These are phyloP conservation scores for Papilio glaucus DNA, from an alignment of 1,140 invertebrate genomes.

Conservation along the genomic window DNA sequence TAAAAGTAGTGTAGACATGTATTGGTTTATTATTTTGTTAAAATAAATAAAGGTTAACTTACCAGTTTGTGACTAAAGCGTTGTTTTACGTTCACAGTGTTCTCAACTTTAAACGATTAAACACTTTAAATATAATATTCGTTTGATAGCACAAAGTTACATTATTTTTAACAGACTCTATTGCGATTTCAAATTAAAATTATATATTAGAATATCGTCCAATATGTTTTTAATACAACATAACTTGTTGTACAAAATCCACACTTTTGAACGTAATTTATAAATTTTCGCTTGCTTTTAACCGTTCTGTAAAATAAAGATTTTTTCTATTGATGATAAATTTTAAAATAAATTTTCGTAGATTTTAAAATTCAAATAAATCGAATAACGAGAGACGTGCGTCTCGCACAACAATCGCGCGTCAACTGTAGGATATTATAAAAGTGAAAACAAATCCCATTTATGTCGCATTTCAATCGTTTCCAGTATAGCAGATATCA, in stretches of 20 bases:
- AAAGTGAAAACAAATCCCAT: conserved; percentile 1
- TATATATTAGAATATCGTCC: too few relatives aligned
- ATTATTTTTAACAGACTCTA: too few relatives aligned
- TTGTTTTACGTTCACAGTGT: too few relatives aligned
- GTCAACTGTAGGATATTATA: neutral
- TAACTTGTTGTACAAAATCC: neutral
- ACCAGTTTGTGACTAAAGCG: neutral
- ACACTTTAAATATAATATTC: too few relatives aligned
- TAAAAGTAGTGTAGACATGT: too few relatives aligned
- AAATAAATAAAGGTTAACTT: neutral
- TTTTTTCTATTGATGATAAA: neutral
- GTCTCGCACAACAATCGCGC: neutral
- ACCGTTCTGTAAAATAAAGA: neutral
- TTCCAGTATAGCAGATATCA: neutral
- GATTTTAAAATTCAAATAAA: neutral
- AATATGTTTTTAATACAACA: too few relatives aligned
- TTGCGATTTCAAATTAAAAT: too few relatives aligned
- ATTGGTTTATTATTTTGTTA: too few relatives aligned
- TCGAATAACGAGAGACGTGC: neutral
- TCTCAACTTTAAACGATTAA: neutral
- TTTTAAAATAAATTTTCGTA: neutral
- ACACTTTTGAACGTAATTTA: neutral
- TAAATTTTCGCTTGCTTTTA: too few relatives aligned
- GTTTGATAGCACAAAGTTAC: too few relatives aligned
- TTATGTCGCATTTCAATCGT: neutral